A percentile compares a stretch with the other conserved stretches of the same genome.
These are phyloP conservation scores for Trinectes maculatus DNA, from an alignment of 2,113 vertebrate species.

Conservation along the genomic window DNA sequence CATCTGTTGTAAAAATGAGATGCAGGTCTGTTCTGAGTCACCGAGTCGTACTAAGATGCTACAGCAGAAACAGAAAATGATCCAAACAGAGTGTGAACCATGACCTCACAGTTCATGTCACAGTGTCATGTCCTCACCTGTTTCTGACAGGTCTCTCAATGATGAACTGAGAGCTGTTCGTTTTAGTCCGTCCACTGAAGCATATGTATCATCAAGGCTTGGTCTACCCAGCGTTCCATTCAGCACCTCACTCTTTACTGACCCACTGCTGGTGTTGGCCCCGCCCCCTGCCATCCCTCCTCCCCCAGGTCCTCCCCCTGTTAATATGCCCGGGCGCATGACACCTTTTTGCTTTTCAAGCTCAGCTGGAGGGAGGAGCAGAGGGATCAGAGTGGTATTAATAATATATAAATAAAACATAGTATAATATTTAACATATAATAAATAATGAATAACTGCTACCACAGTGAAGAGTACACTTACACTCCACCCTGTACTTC, in stretches of 20 bases:
- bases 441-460: no score
- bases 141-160: slow-evolving; percentile 90
- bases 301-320: slow-evolving; percentile 61
- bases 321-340: slow-evolving; percentile 86
- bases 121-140: slow-evolving; percentile 76
- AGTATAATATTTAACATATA: no score
- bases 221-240: slow-evolving; percentile 88
- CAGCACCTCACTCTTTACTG: slow-evolving; percentile 83
- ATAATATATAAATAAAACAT: no score
- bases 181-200: slow-evolving; percentile 90
- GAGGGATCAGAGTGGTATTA: no score
- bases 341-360: slow-evolving; percentile 94
- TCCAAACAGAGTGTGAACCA: background rate
- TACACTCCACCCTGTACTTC: slow-evolving; percentile 93
- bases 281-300: slow-evolving; percentile 65
- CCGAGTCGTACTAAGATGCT: slow-evolving; percentile 13
- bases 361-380: slow-evolving; percentile 82
- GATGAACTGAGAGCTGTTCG: slow-evolving; percentile 92
- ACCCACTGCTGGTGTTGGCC: slow-evolving; percentile 23
- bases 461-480: no score
- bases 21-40: slow-evolving; percentile 29
- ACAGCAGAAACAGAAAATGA: slow-evolving; percentile 2
- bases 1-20: slow-evolving; percentile 48
- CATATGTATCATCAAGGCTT: slow-evolving; percentile 90
- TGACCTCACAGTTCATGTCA: background rate